Percentiles rank a stretch among this genome's conserved stretches.
These are phyloP conservation scores for Nomada ruficornis DNA, from an alignment of 2,888 invertebrate genomes.

Conservation along the genomic window DNA sequence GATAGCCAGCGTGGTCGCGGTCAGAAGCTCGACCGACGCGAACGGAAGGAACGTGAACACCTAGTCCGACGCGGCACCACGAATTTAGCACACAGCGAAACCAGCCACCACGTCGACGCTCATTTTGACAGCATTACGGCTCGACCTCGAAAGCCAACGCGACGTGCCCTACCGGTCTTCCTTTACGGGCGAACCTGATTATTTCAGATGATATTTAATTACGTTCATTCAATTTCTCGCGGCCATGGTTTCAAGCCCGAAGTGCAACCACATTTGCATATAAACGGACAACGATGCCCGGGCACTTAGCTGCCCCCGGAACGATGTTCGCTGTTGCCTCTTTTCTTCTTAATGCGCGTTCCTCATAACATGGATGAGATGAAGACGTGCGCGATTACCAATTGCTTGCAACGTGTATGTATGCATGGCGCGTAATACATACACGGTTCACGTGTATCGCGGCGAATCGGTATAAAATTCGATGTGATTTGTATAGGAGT, in stretches of 20 bases:
- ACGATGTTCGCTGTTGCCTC: background rate
- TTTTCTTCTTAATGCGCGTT: background rate
- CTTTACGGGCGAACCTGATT: background rate
- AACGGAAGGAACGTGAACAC: background rate
- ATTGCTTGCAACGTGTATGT: too few relatives aligned
- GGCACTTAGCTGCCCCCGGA: background rate
- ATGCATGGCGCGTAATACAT: too few relatives aligned
- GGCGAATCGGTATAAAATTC: too few relatives aligned
- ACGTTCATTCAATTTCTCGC: background rate
- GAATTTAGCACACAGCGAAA: slow-evolving; percentile 6
- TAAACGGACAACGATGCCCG: background rate
- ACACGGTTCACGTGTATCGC: too few relatives aligned
- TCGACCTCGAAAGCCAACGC: background rate
- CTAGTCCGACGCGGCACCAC: background rate
- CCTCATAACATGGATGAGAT: background rate
- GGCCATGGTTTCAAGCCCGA: background rate
- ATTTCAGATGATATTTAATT: background rate
- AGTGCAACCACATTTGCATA: background rate
- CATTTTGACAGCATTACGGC: background rate
- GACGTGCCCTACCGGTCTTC: background rate
- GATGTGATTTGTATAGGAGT: too few relatives aligned
- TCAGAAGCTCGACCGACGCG: background rate
- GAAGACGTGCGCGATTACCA: too few relatives aligned
- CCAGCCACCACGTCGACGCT: background rate
- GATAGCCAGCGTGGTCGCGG: slow-evolving; percentile 41